Conservation (phyloP, 2,113 vertebrate species). For the Narcine bancroftii region DNA sequence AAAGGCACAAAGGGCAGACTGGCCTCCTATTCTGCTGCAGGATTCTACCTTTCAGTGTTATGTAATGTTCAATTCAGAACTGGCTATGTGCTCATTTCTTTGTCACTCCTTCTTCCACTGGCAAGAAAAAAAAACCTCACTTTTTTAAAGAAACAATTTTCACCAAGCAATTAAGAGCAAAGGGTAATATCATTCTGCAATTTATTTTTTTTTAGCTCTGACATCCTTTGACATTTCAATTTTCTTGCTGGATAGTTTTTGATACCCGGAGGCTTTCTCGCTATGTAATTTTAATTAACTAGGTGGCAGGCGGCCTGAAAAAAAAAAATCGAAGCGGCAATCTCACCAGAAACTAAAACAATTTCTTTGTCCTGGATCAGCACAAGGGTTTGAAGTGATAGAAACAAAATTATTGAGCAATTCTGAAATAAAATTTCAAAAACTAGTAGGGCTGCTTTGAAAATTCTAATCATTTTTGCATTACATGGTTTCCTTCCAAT, state of each 20-base stretch:
- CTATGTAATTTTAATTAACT: slow-evolving; percentile 35
- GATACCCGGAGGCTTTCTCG: background rate
- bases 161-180: slow-evolving; percentile 10
- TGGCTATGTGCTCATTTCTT: background rate
- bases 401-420: background rate
- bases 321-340: slow-evolving; percentile 24
- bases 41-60: background rate
- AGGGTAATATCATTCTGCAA: background rate
- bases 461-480: background rate
- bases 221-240: slow-evolving; percentile 35
- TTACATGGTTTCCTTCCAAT: background rate
- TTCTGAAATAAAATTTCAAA: background rate
- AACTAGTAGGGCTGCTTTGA: background rate
- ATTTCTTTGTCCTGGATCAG: no score
- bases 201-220: background rate
- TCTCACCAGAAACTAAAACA: background rate
- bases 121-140: background rate
- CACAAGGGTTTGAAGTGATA: background rate
- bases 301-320: background rate
- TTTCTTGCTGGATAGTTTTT: slow-evolving; percentile 10
- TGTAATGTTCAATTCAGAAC: background rate
- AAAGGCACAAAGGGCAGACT: background rate
- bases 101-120: background rate
- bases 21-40: background rate
- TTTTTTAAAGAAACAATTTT: background rate